A percentile compares a stretch with the other conserved stretches of the same genome.
Evolutionary conservation across 2,113 vertebrate species (phyloP).

Genomic region (Origma solitaria): DNA sequence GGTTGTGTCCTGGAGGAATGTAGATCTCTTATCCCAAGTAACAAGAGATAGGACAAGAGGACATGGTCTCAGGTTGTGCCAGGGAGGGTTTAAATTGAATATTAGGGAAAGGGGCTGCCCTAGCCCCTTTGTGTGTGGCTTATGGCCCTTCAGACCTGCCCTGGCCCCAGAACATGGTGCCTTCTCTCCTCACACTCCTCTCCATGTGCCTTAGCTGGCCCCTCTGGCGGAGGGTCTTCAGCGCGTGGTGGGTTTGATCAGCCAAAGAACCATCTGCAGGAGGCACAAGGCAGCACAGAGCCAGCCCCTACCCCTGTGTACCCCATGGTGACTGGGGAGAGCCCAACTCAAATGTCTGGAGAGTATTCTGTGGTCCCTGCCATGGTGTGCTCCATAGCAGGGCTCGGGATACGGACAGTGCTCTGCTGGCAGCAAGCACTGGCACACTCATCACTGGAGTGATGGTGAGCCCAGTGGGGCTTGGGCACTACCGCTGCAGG

Average conservation of each 20-base stretch:
- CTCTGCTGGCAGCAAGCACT: not conserved
- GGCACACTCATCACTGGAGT: fast-evolving
- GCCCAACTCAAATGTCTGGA: not conserved
- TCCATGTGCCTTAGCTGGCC: too few relatives aligned
- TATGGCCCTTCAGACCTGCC: not conserved
- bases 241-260: not conserved
- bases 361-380: not conserved
- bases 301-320: fast-evolving
- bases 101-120: not conserved
- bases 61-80: not conserved
- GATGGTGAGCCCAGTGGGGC: fast-evolving
- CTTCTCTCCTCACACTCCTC: not conserved
- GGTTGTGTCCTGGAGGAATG: not conserved
- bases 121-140: fast-evolving
- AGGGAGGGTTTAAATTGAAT: not conserved
- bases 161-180: fast-evolving
- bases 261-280: fast-evolving
- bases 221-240: not conserved
- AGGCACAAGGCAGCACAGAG: not conserved
- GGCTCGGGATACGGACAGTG: fast-evolving
- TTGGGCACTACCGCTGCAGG: not conserved
- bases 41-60: not conserved
- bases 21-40: not conserved
- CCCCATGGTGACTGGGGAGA: fast-evolving
- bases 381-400: fast-evolving